These are phyloP conservation scores for Lucifuga dentata DNA, from an alignment of 2,113 vertebrate genomes.

Conservation along the genomic window DNA sequence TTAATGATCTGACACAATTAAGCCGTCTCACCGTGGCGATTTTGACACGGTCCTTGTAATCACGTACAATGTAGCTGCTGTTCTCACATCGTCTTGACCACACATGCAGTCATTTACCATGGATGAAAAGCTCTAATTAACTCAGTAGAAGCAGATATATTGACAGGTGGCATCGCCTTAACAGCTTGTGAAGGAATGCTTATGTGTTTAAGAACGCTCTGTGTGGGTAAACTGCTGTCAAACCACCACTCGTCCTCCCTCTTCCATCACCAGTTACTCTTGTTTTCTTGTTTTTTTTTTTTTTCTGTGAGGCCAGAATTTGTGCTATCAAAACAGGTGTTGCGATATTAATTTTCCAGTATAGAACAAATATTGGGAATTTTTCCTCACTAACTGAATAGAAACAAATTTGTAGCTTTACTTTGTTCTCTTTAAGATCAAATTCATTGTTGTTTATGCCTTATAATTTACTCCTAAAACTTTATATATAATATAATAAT, in stretches of 20 bases:
- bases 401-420: too few relatives aligned
- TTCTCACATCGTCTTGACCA: conserved; percentile 7
- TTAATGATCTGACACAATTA: conserved; percentile 27
- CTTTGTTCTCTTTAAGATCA: too few relatives aligned
- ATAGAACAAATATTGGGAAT: too few relatives aligned
- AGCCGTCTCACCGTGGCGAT: conserved; percentile 4
- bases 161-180: conserved; percentile 20
- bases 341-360: not conserved
- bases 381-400: too few relatives aligned
- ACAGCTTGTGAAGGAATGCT: conserved; percentile 17
- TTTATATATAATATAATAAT: too few relatives aligned
- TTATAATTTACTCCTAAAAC: too few relatives aligned
- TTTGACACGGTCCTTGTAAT: not conserved
- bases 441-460: too few relatives aligned
- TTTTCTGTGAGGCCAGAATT: conserved; percentile 27
- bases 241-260: not conserved
- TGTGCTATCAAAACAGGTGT: conserved; percentile 9
- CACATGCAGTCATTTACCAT: conserved; percentile 26
- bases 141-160: not conserved
- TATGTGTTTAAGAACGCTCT: not conserved
- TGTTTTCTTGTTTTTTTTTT: not conserved
- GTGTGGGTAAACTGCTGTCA: conserved; percentile 8
- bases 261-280: not conserved
- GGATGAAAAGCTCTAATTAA: conserved; percentile 28
- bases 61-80: not conserved